Conservation (phyloP, 2,888 invertebrate species). For the Auanema sp. region DNA sequence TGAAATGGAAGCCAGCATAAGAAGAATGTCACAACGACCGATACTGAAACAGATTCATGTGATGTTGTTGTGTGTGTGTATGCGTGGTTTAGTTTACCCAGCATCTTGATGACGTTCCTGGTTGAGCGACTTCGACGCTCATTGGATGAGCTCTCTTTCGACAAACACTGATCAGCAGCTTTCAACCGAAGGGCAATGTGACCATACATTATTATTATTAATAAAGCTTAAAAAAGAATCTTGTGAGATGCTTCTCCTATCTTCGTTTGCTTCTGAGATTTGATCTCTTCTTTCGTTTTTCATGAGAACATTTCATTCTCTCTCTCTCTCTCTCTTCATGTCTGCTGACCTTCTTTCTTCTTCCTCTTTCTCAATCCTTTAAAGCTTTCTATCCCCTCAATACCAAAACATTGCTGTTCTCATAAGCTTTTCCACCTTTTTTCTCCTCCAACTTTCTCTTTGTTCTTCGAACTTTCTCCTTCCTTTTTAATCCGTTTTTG, state of each 20-base stretch:
- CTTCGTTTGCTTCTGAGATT: too few species aligned
- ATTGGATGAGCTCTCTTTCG: conserved; percentile 15
- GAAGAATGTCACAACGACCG: conserved; percentile 89
- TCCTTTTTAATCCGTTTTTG: too few species aligned
- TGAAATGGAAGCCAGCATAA: conserved; percentile 96
- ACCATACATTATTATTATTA: conserved; percentile 59
- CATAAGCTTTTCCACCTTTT: too few species aligned
- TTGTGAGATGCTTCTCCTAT: background rate
- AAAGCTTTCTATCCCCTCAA: background rate
- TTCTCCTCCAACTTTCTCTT: too few species aligned
- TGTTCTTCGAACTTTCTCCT: too few species aligned
- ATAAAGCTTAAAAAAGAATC: conserved; percentile 28
- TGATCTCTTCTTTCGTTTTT: too few species aligned
- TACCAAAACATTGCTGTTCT: too few species aligned
- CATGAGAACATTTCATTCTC: background rate
- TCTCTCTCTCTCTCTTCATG: background rate
- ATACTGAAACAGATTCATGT: conserved; percentile 73
- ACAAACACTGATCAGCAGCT: conserved; percentile 27
- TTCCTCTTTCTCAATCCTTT: background rate
- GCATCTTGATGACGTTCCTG: conserved; percentile 44
- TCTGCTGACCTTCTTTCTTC: background rate
- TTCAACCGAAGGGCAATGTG: conserved; percentile 55
- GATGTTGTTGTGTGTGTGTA: background rate
- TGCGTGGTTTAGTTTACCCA: conserved; percentile 25
- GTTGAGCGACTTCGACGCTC: conserved; percentile 28